Conservation (phyloP, 2,797 vertebrate species). For the Fistularia commersonii region DNA sequence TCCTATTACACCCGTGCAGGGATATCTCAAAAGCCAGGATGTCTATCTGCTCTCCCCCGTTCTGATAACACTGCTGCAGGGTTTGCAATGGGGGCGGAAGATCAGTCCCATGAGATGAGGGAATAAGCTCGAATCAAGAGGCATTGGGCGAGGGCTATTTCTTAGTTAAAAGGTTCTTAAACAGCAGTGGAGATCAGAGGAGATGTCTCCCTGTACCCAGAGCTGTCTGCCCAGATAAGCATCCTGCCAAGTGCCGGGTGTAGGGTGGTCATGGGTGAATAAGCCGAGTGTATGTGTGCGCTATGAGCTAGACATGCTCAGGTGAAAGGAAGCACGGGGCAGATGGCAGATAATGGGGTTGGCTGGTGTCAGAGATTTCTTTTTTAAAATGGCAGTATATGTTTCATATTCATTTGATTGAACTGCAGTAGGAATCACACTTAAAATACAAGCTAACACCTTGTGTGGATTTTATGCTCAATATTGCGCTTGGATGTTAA, state of each 20-base stretch:
- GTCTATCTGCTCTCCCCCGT: conserved; percentile 60
- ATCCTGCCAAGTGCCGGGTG: conserved; percentile 62
- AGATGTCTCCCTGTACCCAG: conserved; percentile 61
- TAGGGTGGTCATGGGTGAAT: conserved; percentile 64
- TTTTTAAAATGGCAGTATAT: too few species aligned
- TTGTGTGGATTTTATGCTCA: too few species aligned
- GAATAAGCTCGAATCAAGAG: conserved; percentile 70
- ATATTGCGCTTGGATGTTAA: too few species aligned
- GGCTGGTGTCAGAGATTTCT: not conserved
- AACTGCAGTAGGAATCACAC: too few species aligned
- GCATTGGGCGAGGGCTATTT: conserved; percentile 59
- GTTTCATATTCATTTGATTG: too few species aligned
- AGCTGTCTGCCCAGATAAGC: conserved; percentile 72
- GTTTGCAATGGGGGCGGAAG: conserved; percentile 64
- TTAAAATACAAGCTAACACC: too few species aligned
- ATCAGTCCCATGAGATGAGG: conserved; percentile 71
- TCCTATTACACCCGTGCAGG: conserved; percentile 61
- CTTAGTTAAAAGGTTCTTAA: conserved; percentile 77
- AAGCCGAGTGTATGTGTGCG: conserved; percentile 30
- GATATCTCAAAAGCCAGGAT: conserved; percentile 70
- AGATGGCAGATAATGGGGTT: conserved; percentile 20
- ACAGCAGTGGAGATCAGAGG: conserved; percentile 71
- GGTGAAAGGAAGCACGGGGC: conserved; percentile 28
- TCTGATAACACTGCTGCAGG: conserved; percentile 63
- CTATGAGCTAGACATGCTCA: conserved; percentile 35